phyloP scores from a whole-genome alignment of 2,113 vertebrate genomes.

The Megaleporinus macrocephalus region DNA sequence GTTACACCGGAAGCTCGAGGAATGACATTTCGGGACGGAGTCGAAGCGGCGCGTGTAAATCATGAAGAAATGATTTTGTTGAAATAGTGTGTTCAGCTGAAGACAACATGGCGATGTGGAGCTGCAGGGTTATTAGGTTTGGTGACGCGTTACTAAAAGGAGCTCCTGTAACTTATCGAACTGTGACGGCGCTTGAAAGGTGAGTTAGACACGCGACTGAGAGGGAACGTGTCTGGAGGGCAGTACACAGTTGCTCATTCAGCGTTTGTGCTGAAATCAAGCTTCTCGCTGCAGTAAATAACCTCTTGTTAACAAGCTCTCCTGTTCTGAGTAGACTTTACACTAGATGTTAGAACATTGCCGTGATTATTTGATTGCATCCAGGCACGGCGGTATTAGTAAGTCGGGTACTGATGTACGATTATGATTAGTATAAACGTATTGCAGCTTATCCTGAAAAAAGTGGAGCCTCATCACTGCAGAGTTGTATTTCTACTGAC shows the following conservation, averaged over 20 bases:
- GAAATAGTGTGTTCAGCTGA: neutral
- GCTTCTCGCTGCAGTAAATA: too few relatives aligned
- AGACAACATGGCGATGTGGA: conserved; percentile 68
- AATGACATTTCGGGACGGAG: conserved; percentile 71
- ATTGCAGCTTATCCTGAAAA: too few relatives aligned
- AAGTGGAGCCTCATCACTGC: too few relatives aligned
- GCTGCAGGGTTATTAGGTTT: conserved; percentile 61
- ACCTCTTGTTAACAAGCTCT: too few relatives aligned
- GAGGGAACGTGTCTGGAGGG: too few relatives aligned
- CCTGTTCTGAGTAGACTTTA: too few relatives aligned
- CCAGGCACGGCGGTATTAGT: neutral
- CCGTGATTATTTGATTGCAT: neutral
- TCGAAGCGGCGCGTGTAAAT: conserved; percentile 50
- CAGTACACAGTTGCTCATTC: neutral
- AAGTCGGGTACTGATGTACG: neutral
- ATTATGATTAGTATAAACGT: too few relatives aligned
- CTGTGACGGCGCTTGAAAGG: conserved; percentile 35
- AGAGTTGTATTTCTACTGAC: neutral
- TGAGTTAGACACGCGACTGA: neutral
- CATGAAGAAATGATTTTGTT: neutral
- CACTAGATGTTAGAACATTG: neutral
- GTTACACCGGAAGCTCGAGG: conserved; percentile 68
- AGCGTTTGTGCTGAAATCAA: neutral
- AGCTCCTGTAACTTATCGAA: conserved; percentile 44
- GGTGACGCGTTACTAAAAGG: conserved; percentile 57